A percentile compares a stretch with the other conserved stretches of the same genome.
Evolutionary conservation across 2,113 vertebrate species (phyloP).

Genomic region (Colossoma macropomum): DNA sequence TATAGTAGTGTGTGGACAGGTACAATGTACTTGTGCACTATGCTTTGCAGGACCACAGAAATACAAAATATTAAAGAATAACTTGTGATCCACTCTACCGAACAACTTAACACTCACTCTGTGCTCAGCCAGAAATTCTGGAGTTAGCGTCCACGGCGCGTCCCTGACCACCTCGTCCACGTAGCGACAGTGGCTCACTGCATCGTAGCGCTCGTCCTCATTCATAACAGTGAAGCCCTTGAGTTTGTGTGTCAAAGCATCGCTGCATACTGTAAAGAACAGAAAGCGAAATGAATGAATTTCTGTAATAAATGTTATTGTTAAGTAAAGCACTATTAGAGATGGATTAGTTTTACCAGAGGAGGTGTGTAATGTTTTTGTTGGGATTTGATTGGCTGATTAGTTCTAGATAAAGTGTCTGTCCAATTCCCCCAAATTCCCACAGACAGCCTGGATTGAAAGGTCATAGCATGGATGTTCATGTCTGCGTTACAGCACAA

Average conservation of each 20-base stretch:
- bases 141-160: conserved; percentile 85
- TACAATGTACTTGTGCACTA: too few species aligned
- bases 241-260: conserved; percentile 84
- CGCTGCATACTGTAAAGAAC: conserved; percentile 50
- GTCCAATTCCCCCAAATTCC: too few species aligned
- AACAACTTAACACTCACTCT: conserved; percentile 71
- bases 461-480: too few species aligned
- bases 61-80: too few species aligned
- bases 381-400: too few species aligned
- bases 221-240: conserved; percentile 91
- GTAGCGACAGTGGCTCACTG: conserved; percentile 88
- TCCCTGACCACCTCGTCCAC: conserved; percentile 88
- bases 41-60: background rate
- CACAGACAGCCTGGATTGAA: too few species aligned
- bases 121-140: conserved; percentile 83
- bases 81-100: too few species aligned
- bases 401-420: too few species aligned
- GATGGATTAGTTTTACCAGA: too few species aligned
- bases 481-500: too few species aligned
- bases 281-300: background rate
- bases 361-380: too few species aligned
- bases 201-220: conserved; percentile 85
- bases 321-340: too few species aligned
- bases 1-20: background rate
- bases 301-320: background rate